Base-by-base conservation (phyloP, 2,888 invertebrate species). In the Acanthacorydalis orientalis region DNA sequence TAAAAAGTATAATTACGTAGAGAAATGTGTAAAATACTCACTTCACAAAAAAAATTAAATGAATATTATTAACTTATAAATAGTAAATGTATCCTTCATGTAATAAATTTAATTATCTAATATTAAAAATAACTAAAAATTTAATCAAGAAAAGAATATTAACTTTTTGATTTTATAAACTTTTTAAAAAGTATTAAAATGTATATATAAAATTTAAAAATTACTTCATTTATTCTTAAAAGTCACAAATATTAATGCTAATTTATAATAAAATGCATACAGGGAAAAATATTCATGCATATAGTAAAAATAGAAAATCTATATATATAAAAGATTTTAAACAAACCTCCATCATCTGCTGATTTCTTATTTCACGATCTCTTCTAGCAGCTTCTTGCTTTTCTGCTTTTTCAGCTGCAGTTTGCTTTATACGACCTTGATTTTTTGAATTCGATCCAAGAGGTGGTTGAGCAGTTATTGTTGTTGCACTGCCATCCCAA, bases 341-440 rank as follows among this genome's bases (percentile, higher is more conserved):
- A 63, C 68, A 68, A 70, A 91, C 91, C 85, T 92, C 91, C 56
- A 91, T 67, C 38, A 90, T 71, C 62, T 90, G 90, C 57, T 89
- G 88, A 60, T 85, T 83, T 55, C 87, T 72, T 44, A 80, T 77
- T 64, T 86, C 84, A 60, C 87, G 77, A 64, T 86, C 85, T 56
- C 89, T 70, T 54, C 88, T 77, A 39, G 83, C 80, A 48, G 85
- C 78, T 61, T 91, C 91, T 51, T 88, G 80, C 53, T 86, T 78
- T 60, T 90, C 89, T 15, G 80, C 75, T 55, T 84, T 78, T 63
- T 89, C 88, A 9, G 48, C 33, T 23, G 44, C 44, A 15, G 48
- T 48, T 16, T 14, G 32, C 33, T 44, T 44, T 9, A n/a, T 44
- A 15, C 46, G 38, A 23, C 33, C 14, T 43, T 23, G 11, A 23